Percentiles rank a stretch among this genome's conserved stretches.
Conservation (phyloP, 2,797 vertebrate genomes). For the Acanthornis magna region DNA sequence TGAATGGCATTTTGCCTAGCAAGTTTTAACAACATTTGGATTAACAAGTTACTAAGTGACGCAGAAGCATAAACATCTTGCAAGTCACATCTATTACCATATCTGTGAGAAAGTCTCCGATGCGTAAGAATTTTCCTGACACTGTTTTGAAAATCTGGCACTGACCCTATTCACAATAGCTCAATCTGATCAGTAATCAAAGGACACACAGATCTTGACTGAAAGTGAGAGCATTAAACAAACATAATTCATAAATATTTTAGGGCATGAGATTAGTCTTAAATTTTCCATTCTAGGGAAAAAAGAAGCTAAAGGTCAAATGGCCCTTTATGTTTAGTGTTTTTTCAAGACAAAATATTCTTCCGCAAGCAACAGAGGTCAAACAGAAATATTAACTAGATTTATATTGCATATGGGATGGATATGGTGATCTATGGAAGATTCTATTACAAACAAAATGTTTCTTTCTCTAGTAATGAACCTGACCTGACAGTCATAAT, state of each 20-base stretch:
- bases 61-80: neutral
- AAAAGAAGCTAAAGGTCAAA: neutral
- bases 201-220: neutral
- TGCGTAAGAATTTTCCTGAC: neutral
- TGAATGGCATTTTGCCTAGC: neutral
- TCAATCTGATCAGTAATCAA: neutral
- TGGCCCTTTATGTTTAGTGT: neutral
- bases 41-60: neutral
- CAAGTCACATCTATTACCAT: neutral
- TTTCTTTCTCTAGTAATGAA: neutral
- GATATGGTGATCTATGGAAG: neutral
- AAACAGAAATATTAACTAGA: neutral
- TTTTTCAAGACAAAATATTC: neutral
- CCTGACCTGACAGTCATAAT: neutral
- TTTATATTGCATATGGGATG: neutral
- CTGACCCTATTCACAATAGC: neutral
- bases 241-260: neutral
- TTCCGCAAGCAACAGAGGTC: neutral
- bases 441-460: neutral
- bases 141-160: neutral
- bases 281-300: neutral
- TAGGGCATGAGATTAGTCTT: neutral
- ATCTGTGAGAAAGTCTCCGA: neutral
- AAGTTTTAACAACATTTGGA: neutral
- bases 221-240: neutral